Evolutionary conservation across 2,797 vertebrate species (phyloP).

Genomic region (Myotis myotis): DNA sequence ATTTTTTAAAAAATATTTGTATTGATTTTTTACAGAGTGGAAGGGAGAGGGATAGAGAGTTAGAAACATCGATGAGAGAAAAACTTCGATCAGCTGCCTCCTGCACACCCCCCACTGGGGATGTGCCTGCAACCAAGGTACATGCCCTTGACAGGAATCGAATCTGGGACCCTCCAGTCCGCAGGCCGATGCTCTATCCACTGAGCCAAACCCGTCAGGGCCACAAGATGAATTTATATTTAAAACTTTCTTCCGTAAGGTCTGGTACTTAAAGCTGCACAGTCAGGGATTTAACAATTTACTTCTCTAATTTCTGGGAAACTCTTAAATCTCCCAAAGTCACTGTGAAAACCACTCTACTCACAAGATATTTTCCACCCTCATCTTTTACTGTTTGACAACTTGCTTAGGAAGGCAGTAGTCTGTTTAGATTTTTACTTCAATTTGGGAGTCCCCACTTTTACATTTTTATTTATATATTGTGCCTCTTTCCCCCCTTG

Average conservation of each 20-base stretch:
- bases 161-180: no score
- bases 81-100: no score
- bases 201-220: no score
- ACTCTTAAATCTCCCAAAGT: not conserved
- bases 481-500: not conserved
- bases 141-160: no score
- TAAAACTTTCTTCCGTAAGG: not conserved
- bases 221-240: not conserved
- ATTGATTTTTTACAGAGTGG: no score
- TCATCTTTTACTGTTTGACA: not conserved
- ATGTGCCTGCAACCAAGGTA: no score
- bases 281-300: not conserved
- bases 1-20: no score
- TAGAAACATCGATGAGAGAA: no score
- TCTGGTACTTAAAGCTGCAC: not conserved
- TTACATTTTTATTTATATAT: not conserved
- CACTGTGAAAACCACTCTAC: not conserved
- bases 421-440: conserved; percentile 35
- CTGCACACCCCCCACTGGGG: no score
- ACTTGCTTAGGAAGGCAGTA: not conserved
- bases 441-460: not conserved
- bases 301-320: conserved; percentile 22
- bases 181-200: no score
- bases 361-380: not conserved
- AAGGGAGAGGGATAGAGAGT: no score